Evolutionary conservation across 1,140 invertebrate species (phyloP), one percentile per base, ranked within the genome.

Genomic region (Temnothorax nylanderi): DNA sequence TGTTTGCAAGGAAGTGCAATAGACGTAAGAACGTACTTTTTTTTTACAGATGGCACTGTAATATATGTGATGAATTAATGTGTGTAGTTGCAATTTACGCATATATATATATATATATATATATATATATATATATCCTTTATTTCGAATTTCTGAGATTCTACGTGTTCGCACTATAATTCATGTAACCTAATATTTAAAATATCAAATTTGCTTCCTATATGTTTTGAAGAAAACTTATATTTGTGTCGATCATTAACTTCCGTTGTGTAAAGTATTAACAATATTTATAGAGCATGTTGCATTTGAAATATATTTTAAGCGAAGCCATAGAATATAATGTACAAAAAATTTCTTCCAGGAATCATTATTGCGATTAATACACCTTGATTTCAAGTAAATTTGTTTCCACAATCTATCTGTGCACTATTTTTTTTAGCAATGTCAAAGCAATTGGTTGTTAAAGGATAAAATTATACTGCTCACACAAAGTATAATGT

Each of bases 1-100:
- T 87, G 72, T 87, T 90, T 80, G 54, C 49, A 88, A 90, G 78
- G 49, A 93, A 86, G 92, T 93, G 92, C 92, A 93, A 93, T 92
- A 92, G 85, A 81, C 60, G 41, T 89, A 87, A 90, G 86, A 75
- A 85, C 78, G 86, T 89, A 84, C 85, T 71, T 86, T 69, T 88
- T 26, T 82, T 86, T 78, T 87, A 85, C 85, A 86, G 21, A 32
- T 80, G 65, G 64, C 74, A 88, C 67, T 88, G 89, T 88, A 90
- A 91, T 78, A 86, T 91, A 90, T 85, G 82, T 65, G 64, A 91
- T 54, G 60, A 64, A 26, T 88, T 84, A 78, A 67, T 87, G 74
- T 62, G 65, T 80, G 54, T 88, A 90, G 51, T 37, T 84, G 76
- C 67, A 65, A 32, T 75, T 88, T 75, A 72, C 21, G 58, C 82